Percentiles rank a stretch among this genome's conserved stretches.
phyloP scores from a whole-genome alignment of 2,888 invertebrate species.

The Lumbricus terrestris region DNA sequence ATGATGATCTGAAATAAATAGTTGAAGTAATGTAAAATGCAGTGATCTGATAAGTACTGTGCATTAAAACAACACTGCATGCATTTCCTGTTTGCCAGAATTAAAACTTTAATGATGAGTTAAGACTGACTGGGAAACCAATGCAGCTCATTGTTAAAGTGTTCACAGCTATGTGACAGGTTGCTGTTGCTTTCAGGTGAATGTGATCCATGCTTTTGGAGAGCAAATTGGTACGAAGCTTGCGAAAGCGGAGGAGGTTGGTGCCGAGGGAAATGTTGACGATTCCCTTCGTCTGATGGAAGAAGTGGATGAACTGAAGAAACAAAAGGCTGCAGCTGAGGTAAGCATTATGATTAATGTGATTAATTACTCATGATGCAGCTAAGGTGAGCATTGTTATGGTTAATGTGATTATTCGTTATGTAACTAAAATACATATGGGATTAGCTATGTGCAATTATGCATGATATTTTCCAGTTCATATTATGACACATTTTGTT shows the following conservation, averaged over 20 bases:
- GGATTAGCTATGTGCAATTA: no score
- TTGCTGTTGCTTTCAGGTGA: slow-evolving; percentile 48
- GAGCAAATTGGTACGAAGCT: slow-evolving; percentile 96
- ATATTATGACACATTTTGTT: no score
- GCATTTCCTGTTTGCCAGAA: not conserved
- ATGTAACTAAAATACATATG: no score
- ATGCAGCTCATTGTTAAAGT: not conserved
- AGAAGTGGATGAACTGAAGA: slow-evolving; percentile 91
- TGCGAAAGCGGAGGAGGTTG: slow-evolving; percentile 88
- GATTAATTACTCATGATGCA: no score
- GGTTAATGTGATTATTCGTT: not conserved
- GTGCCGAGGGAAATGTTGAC: slow-evolving; percentile 93
- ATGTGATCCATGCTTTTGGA: slow-evolving; percentile 79
- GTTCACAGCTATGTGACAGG: not conserved
- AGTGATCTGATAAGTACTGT: not conserved
- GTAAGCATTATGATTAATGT: no score
- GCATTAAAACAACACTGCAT: not conserved
- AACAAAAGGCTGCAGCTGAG: slow-evolving; percentile 88
- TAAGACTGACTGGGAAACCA: no score
- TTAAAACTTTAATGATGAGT: not conserved
- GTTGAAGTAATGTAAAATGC: not conserved
- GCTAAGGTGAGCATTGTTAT: slow-evolving; percentile 48
- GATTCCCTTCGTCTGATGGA: slow-evolving; percentile 96
- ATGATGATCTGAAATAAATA: not conserved
- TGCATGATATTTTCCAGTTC: no score